These are phyloP conservation scores for Exephanes ischioxanthus DNA, from an alignment of 2,888 invertebrate genomes.

Conservation along the genomic window DNA sequence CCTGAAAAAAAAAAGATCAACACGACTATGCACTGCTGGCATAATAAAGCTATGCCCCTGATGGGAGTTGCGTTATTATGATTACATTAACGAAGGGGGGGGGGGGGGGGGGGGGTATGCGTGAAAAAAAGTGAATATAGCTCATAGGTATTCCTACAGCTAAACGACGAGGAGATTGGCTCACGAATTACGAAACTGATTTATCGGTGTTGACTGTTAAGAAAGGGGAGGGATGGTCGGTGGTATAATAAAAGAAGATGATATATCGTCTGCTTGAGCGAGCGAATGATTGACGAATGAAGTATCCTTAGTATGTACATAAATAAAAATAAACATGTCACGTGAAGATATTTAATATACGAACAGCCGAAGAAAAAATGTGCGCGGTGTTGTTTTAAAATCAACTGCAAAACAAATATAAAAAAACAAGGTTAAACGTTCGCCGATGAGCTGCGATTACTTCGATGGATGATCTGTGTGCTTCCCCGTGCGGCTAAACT, in stretches of 20 bases:
- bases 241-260: not conserved
- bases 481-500: slow-evolving; percentile 37
- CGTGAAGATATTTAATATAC: slow-evolving; percentile 26
- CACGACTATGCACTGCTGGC: not conserved
- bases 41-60: not conserved
- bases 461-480: slow-evolving; percentile 47
- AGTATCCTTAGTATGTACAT: slow-evolving; percentile 21
- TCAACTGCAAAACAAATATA: slow-evolving; percentile 12
- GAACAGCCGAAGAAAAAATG: not conserved
- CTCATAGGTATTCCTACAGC: slow-evolving; percentile 14
- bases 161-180: not conserved
- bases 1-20: slow-evolving; percentile 2
- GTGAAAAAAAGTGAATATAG: slow-evolving; percentile 2
- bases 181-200: slow-evolving; percentile 4
- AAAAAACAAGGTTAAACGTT: slow-evolving; percentile 28
- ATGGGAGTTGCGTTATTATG: slow-evolving; percentile 1
- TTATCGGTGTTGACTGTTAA: not conserved
- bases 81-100: not conserved
- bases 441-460: slow-evolving; percentile 40
- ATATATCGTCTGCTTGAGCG: not conserved
- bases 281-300: slow-evolving; percentile 17
- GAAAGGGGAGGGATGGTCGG: no score
- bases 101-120: not conserved
- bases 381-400: slow-evolving; percentile 18
- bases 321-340: slow-evolving; percentile 39